A percentile compares a stretch with the other conserved stretches of the same genome.
Conservation (phyloP, 2,888 invertebrate species). For the Erannis defoliaria region DNA sequence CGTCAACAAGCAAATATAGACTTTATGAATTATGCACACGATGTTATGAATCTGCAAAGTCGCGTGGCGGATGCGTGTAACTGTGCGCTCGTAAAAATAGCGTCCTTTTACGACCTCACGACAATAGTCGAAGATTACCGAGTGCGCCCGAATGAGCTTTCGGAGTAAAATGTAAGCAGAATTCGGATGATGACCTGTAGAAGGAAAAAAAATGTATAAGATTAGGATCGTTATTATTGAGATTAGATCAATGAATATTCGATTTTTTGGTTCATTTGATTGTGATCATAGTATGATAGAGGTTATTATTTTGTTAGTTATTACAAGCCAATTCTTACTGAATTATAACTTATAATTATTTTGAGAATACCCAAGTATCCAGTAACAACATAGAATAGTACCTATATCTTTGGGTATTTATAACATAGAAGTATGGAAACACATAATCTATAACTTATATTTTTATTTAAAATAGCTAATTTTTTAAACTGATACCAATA, state of each 20-base stretch:
- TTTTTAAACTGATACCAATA: too few species aligned
- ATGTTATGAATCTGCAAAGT: constrained; percentile 42
- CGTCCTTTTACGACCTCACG: constrained; percentile 68
- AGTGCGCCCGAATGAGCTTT: constrained; percentile 60
- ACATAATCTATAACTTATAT: too few species aligned
- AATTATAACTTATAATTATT: neutral
- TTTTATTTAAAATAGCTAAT: too few species aligned
- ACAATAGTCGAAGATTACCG: constrained; percentile 71
- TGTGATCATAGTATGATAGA: neutral
- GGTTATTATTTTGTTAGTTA: neutral
- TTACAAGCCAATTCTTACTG: too few species aligned
- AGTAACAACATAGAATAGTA: too few species aligned
- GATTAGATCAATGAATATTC: constrained; percentile 19
- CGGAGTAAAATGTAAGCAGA: constrained; percentile 46
- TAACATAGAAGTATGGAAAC: too few species aligned
- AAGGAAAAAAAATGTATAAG: constrained; percentile 28
- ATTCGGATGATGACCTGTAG: constrained; percentile 44
- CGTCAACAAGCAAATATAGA: constrained; percentile 47
- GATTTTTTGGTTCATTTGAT: constrained; percentile 11
- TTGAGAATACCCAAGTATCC: too few species aligned
- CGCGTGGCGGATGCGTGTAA: constrained; percentile 53
- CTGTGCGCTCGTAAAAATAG: constrained; percentile 72
- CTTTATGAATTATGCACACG: constrained; percentile 43
- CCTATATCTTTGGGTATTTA: too few species aligned
- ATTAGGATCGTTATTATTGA: constrained; percentile 35